A percentile compares a stretch with the other conserved stretches of the same genome.
Conservation (phyloP, 2,113 vertebrate genomes). For the Cygnus buccinator region DNA sequence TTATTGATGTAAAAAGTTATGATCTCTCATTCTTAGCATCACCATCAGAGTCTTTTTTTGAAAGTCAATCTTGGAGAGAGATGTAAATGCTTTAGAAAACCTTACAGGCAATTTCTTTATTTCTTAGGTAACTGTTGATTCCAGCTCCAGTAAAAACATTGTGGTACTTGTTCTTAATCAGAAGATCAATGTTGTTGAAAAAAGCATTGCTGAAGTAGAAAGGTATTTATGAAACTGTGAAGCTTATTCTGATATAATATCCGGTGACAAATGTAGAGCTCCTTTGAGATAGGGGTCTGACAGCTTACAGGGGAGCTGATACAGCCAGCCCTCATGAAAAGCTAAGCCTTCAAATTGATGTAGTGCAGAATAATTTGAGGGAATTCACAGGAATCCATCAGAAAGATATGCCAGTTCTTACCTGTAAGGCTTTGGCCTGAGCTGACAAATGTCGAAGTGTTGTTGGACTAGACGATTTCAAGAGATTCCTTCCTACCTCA, state of each 20-base stretch:
- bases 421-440: not conserved
- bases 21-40: not conserved
- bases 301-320: not conserved
- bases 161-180: conserved; percentile 73
- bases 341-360: not conserved
- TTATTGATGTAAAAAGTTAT: not conserved
- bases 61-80: not conserved
- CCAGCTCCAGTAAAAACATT: conserved; percentile 55
- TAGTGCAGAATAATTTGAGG: not conserved
- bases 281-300: not conserved
- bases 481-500: not conserved
- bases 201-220: conserved; percentile 60
- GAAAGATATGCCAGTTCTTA: not conserved
- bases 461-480: not conserved
- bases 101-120: not conserved
- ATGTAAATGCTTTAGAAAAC: not conserved
- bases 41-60: not conserved
- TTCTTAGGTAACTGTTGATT: conserved; percentile 71
- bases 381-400: not conserved
- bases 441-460: not conserved
- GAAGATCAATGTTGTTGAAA: conserved; percentile 73
- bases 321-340: not conserved
- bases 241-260: not conserved
- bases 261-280: not conserved
- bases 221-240: conserved; percentile 55